phyloP scores from a whole-genome alignment of 2,888 invertebrate genomes.

The Phyllotreta striolata region DNA sequence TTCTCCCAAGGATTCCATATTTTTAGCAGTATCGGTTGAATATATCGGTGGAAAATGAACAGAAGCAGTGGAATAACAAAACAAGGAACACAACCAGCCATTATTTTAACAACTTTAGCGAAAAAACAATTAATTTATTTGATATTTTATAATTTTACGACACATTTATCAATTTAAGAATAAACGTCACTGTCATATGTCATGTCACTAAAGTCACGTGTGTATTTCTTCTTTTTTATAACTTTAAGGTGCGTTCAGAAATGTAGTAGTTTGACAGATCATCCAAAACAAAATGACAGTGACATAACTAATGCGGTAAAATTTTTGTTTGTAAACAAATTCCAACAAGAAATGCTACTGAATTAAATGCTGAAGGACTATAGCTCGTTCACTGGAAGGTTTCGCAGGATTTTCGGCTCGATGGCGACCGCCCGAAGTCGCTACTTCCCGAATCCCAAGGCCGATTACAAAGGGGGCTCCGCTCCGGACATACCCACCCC shows the following conservation, averaged over 20 bases:
- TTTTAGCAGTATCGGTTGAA: conserved; percentile 81
- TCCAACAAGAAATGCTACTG: no score
- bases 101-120: conserved; percentile 37
- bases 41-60: conserved; percentile 83
- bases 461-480: conserved; percentile 41
- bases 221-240: neutral
- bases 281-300: neutral
- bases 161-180: conserved; percentile 1
- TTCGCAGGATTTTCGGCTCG: conserved; percentile 30
- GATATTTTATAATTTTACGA: no score
- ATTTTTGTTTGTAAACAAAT: no score
- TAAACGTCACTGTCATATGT: neutral
- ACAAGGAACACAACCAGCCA: conserved; percentile 78
- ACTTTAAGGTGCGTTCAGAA: no score
- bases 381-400: conserved; percentile 20
- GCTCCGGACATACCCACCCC: conserved; percentile 37
- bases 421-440: conserved; percentile 33
- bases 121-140: neutral
- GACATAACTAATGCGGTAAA: no score
- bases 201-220: neutral
- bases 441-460: conserved; percentile 48
- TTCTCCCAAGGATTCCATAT: conserved; percentile 84
- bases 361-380: conserved; percentile 20
- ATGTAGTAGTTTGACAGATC: neutral
- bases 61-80: conserved; percentile 83